Base-by-base conservation (phyloP, 2,888 invertebrate species). In the Blomia tropicalis region DNA sequence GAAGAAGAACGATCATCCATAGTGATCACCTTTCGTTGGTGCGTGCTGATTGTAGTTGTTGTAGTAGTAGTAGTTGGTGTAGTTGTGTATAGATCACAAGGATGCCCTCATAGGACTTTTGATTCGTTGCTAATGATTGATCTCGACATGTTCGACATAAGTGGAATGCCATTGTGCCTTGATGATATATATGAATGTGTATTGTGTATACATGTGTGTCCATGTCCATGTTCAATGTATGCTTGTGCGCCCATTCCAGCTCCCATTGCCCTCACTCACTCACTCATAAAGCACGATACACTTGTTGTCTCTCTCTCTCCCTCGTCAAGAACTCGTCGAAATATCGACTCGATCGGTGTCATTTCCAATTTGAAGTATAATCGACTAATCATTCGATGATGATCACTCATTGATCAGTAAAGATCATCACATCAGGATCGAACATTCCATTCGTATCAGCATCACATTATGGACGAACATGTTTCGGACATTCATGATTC, bases 51-150 rank as follows among this genome's bases (percentile, higher is more conserved):
- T n/a, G n/a, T n/a, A n/a, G n/a, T n/a, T n/a, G n/a, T n/a, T n/a
- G n/a, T n/a, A n/a, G n/a, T n/a, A n/a, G n/a, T n/a, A n/a, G n/a
- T n/a, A n/a, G n/a, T n/a, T n/a, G n/a, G n/a, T n/a, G n/a, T n/a
- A n/a, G n/a, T n/a, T n/a, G n/a, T n/a, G n/a, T n/a, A n/a, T 41
- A 41, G 41, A 41, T n/a, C 7, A 47, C 51, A 47, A 47, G 51
- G 51, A 47, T 47, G 51, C 51, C 54, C 53, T 32, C n/a, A n/a
- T n/a, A n/a, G n/a, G n/a, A n/a, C n/a, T n/a, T n/a, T n/a, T n/a
- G n/a, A n/a, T n/a, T n/a, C n/a, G n/a, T 61, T 36, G 25, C 53
- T 56, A 54, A 56, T 62, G 32, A 62, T 62, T 62, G 36, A 62
- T 62, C 41, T 59, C 22, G 36, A 54, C 56, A 17, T 27, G 62